Base-by-base conservation (phyloP, 2,113 vertebrate genomes). In the Apteryx mantelli region DNA sequence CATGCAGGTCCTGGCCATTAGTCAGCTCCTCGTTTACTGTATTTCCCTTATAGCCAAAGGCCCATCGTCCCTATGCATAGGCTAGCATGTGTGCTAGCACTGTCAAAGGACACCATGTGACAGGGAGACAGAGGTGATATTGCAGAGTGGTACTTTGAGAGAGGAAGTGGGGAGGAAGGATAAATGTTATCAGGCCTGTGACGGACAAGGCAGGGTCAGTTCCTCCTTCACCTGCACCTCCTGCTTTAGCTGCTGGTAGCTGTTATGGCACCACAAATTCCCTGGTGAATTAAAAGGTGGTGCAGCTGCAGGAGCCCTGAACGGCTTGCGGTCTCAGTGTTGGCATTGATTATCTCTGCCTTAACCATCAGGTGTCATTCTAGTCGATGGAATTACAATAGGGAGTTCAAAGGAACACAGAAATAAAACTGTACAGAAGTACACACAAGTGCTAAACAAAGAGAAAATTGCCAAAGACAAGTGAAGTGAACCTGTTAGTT, bases 71-170 rank as follows among this genome's bases (percentile, higher is more conserved):
- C 17, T 9, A 22, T 21, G 16, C 1, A 7, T 38, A 55, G 32
- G 64, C 20, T 6, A 48, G 14, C 19, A 11, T 32, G 20, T 56
- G 50, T 34, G 56, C 24, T 40, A 10, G 2, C 0, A 17, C 32
- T 66, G 38, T 36, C 19, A 42, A 68, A 32, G 16, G 44, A 16
- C 30, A 28, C 21, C 0, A 0, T 0, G 2, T 16, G 25, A 28
- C 38, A 50, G 28, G 17, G 68, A 38, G n/a, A 21, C 4, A 16
- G 28, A 60, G 11, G 11, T 9, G 28, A 11, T 16, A 24, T 9
- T 76, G 25, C 38, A 8, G 1, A 40, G 44, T 0, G 1, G 53
- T n/a, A 32, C 4, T 48, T 15, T 18, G 24, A 46, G 34, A 42
- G 6, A 75, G 38, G 61, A 63, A 38, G 42, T 66, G 6, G 20